A percentile compares a stretch with the other conserved stretches of the same genome.
Conservation (phyloP, 2,797 vertebrate genomes). For the Mareca strepera region DNA sequence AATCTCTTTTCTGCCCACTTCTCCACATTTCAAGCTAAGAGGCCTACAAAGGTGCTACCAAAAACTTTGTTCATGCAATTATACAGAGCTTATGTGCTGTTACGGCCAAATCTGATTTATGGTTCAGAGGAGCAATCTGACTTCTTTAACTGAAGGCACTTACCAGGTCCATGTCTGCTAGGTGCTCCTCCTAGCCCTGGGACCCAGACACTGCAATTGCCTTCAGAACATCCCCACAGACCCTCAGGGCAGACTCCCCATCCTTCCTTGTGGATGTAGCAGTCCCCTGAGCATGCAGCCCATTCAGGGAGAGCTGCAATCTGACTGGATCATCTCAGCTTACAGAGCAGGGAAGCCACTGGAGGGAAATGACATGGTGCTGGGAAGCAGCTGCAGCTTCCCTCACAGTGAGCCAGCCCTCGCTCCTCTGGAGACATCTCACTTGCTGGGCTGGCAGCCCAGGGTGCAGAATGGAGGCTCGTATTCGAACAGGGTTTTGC, state of each 20-base stretch:
- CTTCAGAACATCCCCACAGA: neutral
- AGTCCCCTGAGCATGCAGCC: neutral
- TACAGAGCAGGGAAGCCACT: too few relatives aligned
- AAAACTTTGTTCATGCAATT: neutral
- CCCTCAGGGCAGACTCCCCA: rapidly evolving
- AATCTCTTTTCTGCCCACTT: neutral
- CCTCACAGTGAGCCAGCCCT: neutral
- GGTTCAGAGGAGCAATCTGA: neutral
- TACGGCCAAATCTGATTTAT: neutral
- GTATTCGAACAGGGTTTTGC: neutral
- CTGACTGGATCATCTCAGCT: neutral
- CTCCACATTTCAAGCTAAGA: neutral
- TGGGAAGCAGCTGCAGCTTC: neutral
- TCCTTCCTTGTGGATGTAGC: neutral
- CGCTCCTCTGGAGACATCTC: neutral
- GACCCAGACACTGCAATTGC: neutral
- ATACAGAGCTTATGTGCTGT: neutral
- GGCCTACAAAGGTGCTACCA: neutral
- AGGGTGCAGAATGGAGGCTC: rapidly evolving
- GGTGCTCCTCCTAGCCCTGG: neutral
- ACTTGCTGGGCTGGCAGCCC: neutral
- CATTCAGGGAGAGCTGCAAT: neutral
- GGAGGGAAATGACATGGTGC: neutral
- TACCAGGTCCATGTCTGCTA: neutral
- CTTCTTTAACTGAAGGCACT: neutral